Base-by-base conservation (phyloP, 2,888 invertebrate genomes). In the Epinotia brunnichana region DNA sequence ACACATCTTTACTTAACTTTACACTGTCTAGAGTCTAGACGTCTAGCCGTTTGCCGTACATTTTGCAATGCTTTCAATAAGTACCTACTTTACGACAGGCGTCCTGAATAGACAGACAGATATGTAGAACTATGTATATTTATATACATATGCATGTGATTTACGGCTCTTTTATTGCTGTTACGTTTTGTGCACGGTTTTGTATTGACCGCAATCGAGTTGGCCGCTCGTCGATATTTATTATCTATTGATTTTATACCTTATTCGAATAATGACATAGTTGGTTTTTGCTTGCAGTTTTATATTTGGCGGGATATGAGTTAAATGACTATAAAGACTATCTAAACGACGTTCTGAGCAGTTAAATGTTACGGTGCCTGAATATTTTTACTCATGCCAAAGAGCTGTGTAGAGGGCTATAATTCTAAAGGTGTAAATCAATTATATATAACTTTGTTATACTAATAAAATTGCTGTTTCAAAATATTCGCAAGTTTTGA, bases 11-110 rank as follows among this genome's bases (percentile, higher is more conserved):
- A 51, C 48, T 48, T 1, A 29, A 51, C 62, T 10, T 53, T 35
- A 64, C 66, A 44, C 17, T 53, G 54, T 69, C 60, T 69, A 69
- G 61, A 69, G 54, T 69, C 60, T 69, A 69, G 61, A 69, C 51
- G 69, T 69, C 69, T 69, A 69, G 61, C 61, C 61, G 11, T 19
- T 61, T 61, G n/a, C 61, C 60, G 39, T 39, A 3, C 60, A 48
- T 69, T 69, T 60, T 51, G 54, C 60, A 41, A 53, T 69, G 41
- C 69, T 61, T 69, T 61, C 61, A 56, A 56, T 39, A 54, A 17
- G 19, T 19, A 53, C 24, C 54, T 24, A 41, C 15, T 69, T 69
- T 69, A 69, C 61, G 69, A 69, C 61, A 17, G 61, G 61, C 54
- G 59, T 60, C 64, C 64, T 64, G 53, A 64, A 64, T 64, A 54